Conservation (phyloP, 2,113 vertebrate species). For the Phycodurus eques region DNA sequence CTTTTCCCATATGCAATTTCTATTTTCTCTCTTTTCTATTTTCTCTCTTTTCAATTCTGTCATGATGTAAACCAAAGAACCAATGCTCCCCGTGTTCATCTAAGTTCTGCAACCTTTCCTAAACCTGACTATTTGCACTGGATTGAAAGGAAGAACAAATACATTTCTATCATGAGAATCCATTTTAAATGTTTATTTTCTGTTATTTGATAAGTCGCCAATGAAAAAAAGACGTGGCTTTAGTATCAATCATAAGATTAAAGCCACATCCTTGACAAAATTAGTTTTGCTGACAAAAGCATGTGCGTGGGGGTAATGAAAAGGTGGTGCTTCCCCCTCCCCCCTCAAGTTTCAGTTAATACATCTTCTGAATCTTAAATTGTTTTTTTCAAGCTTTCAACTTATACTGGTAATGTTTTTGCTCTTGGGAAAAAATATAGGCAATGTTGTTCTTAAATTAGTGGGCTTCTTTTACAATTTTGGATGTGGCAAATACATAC, state of each 20-base stretch:
- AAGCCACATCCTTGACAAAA: background rate
- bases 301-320: background rate
- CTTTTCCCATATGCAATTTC: too few species aligned
- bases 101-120: conserved; percentile 18
- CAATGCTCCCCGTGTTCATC: background rate
- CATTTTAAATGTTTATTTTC: too few species aligned
- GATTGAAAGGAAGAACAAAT: background rate
- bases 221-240: background rate
- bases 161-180: background rate
- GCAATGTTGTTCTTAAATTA: too few species aligned
- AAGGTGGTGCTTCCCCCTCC: background rate
- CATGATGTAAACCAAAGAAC: too few species aligned
- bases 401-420: background rate
- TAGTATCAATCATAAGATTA: background rate
- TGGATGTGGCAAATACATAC: too few species aligned
- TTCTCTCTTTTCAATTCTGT: too few species aligned
- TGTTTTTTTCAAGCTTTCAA: background rate
- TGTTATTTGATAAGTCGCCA: background rate
- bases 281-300: background rate
- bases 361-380: background rate
- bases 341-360: background rate
- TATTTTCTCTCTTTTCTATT: too few species aligned
- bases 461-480: too few species aligned
- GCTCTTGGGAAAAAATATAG: background rate
- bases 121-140: background rate